Conservation (phyloP, 2,797 vertebrate species). For the Hoplostethus atlanticus region DNA sequence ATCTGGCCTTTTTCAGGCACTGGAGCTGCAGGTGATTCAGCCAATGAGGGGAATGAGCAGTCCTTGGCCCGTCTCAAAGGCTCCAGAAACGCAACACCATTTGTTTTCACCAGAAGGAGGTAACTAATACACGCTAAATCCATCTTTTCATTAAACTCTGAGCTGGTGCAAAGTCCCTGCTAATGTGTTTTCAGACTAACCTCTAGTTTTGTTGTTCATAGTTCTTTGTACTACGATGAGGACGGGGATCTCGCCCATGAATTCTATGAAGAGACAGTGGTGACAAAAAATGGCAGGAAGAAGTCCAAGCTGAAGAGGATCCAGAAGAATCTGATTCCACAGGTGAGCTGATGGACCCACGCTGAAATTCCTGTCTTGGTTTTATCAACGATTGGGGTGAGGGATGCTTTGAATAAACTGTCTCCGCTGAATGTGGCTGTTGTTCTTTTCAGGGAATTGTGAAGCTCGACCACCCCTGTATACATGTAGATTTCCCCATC, state of each 20-base stretch:
- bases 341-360: slow-evolving; percentile 82
- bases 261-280: slow-evolving; percentile 97
- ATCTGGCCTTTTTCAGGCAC: slow-evolving; percentile 92
- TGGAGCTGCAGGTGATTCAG: slow-evolving; percentile 80
- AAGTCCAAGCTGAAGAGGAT: slow-evolving; percentile 97
- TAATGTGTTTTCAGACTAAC: neutral
- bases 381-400: neutral
- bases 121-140: slow-evolving; percentile 67
- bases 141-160: neutral
- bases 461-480: slow-evolving; percentile 94
- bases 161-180: neutral
- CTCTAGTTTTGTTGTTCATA: slow-evolving; percentile 67
- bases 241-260: slow-evolving; percentile 98
- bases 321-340: slow-evolving; percentile 97
- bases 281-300: slow-evolving; percentile 96
- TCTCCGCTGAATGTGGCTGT: neutral
- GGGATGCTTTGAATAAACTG: neutral
- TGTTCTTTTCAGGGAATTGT: slow-evolving; percentile 89
- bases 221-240: slow-evolving; percentile 97
- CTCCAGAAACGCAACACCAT: slow-evolving; percentile 88
- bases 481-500: slow-evolving; percentile 97
- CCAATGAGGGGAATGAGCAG: slow-evolving; percentile 86
- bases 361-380: neutral
- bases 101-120: slow-evolving; percentile 95
- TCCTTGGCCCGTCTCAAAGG: slow-evolving; percentile 88